A percentile compares a stretch with the other conserved stretches of the same genome.
These are phyloP conservation scores for Apodemia zela DNA, from an alignment of 2,888 invertebrate species.

Conservation along the genomic window DNA sequence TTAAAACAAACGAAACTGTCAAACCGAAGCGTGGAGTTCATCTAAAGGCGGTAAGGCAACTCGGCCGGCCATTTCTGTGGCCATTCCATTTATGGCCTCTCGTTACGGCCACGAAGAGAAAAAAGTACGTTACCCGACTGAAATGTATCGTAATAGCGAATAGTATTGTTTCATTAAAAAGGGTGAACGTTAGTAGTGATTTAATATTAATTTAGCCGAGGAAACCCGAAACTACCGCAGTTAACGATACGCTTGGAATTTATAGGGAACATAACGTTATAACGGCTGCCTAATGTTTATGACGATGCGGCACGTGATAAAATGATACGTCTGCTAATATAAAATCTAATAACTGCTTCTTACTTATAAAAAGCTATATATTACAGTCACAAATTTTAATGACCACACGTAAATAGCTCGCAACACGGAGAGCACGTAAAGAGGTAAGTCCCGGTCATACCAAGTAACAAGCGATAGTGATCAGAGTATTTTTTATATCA, in stretches of 20 bases:
- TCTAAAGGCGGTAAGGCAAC: conserved; percentile 53
- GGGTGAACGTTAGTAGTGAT: conserved; percentile 34
- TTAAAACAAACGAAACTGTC: conserved; percentile 37
- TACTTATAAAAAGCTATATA: background rate
- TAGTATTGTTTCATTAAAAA: conserved; percentile 55
- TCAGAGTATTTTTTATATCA: no score
- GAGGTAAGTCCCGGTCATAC: no score
- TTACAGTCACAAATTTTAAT: background rate
- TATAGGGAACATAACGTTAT: conserved; percentile 16
- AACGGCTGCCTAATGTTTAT: conserved; percentile 16
- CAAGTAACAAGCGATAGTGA: no score
- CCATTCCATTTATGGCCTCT: conserved; percentile 57
- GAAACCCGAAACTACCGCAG: conserved; percentile 21
- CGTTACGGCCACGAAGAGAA: conserved; percentile 52
- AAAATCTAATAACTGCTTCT: conserved; percentile 4
- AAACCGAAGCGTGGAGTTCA: conserved; percentile 41
- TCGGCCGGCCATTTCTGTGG: conserved; percentile 47
- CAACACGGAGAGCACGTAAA: no score
- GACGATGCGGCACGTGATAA: conserved; percentile 13
- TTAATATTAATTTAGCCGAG: conserved; percentile 29
- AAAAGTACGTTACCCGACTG: conserved; percentile 47
- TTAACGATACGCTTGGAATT: conserved; percentile 18
- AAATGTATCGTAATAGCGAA: conserved; percentile 52
- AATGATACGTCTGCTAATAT: conserved; percentile 3
- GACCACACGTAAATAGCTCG: background rate